Conservation (phyloP, 2,888 invertebrate genomes). For the Lydus trimaculatus region DNA sequence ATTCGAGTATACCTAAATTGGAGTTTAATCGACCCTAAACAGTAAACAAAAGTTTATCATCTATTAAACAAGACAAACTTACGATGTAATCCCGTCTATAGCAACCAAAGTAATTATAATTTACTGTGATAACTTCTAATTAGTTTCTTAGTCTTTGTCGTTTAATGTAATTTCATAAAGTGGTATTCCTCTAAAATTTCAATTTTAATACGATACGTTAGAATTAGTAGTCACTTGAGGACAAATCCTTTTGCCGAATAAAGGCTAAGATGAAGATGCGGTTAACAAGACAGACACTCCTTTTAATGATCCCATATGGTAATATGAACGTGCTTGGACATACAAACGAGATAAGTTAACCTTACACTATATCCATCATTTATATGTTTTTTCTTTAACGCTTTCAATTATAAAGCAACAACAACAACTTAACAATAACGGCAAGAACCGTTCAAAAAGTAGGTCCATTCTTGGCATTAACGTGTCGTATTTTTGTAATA, state of each 20-base stretch:
- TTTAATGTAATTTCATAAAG: not conserved
- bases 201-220: not conserved
- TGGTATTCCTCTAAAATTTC: not conserved
- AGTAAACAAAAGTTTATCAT: not conserved
- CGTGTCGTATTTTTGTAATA: not conserved
- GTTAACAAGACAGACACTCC: slow-evolving; percentile 43
- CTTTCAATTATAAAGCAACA: slow-evolving; percentile 14
- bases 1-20: not conserved
- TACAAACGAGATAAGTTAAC: slow-evolving; percentile 34
- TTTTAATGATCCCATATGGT: slow-evolving; percentile 43
- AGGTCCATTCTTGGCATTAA: not conserved
- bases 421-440: not conserved
- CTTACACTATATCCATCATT: slow-evolving; percentile 23
- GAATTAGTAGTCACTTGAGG: slow-evolving; percentile 27
- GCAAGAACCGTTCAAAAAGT: not conserved
- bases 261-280: slow-evolving; percentile 35
- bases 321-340: slow-evolving; percentile 43
- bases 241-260: slow-evolving; percentile 28
- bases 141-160: not conserved
- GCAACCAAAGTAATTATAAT: not conserved
- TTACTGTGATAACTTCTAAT: not conserved
- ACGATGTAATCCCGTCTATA: not conserved
- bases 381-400: slow-evolving; percentile 14
- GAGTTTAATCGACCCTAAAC: not conserved
- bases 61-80: slow-evolving; percentile 1